Conservation (phyloP, 2,888 invertebrate species). For the Oscheius sp. region DNA sequence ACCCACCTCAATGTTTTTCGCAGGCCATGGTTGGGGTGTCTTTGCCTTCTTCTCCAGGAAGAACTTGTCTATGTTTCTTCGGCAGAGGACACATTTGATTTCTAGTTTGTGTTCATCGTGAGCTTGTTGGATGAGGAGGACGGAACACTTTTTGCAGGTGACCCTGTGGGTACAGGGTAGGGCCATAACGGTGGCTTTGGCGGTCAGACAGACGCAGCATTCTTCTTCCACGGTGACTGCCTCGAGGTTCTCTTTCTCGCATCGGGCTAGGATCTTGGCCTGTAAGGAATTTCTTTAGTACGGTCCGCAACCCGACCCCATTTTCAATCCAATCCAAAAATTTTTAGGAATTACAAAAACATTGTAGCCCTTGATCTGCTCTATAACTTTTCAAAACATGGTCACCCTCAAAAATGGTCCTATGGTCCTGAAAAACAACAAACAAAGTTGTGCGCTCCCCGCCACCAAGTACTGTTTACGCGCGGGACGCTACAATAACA, state of each 20-base stretch:
- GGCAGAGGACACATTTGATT: slow-evolving; percentile 11
- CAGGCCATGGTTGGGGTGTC: background rate
- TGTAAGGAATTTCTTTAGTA: background rate
- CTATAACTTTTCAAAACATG: no score
- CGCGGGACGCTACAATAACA: no score
- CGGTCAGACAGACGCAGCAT: slow-evolving; percentile 19
- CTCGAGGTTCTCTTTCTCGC: slow-evolving; percentile 11
- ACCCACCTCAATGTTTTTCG: background rate
- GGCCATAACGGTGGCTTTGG: background rate
- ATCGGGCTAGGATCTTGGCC: background rate
- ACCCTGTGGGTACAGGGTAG: slow-evolving; percentile 22
- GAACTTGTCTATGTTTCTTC: background rate
- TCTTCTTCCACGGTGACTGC: background rate
- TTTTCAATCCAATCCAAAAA: background rate
- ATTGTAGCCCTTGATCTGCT: no score
- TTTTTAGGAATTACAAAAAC: background rate
- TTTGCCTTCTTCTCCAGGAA: background rate
- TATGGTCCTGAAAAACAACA: no score
- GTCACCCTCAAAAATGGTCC: no score
- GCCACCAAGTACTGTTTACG: no score
- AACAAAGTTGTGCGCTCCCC: no score
- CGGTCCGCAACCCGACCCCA: background rate
- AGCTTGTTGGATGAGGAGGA: background rate
- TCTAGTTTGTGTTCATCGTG: background rate
- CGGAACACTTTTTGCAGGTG: slow-evolving; percentile 10